Percentiles rank a stretch among this genome's conserved stretches.
Evolutionary conservation across 2,113 vertebrate species (phyloP).

Genomic region (Cavia aperea): DNA sequence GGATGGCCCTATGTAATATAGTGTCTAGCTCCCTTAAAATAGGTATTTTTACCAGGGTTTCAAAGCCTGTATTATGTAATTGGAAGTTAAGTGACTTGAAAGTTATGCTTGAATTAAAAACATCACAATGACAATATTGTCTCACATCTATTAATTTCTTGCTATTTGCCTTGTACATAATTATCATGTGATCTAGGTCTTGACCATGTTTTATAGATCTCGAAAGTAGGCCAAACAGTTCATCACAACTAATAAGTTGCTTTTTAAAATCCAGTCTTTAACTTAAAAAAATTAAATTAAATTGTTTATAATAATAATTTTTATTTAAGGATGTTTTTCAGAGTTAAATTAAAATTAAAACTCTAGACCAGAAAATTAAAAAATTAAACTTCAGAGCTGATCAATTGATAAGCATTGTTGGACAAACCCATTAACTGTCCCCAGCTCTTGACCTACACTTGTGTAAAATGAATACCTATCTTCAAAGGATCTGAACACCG

Average conservation of each 20-base stretch:
- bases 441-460: neutral
- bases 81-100: neutral
- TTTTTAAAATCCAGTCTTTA: neutral
- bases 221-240: neutral
- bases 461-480: neutral
- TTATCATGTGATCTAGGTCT: neutral
- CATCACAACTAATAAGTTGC: neutral
- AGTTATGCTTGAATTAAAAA: neutral
- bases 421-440: neutral
- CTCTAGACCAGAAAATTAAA: neutral
- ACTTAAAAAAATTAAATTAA: slow-evolving; percentile 8
- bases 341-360: neutral
- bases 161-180: neutral
- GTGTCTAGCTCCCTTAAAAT: neutral
- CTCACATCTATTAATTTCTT: neutral
- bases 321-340: no score
- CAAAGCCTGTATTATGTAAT: neutral
- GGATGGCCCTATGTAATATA: neutral
- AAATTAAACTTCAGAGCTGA: neutral
- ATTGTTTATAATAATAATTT: neutral
- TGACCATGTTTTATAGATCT: neutral
- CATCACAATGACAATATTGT: neutral
- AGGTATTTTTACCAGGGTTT: neutral
- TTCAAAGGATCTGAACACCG: neutral
- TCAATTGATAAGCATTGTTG: neutral